These are phyloP conservation scores for Cladorhizidae sp. DNA, from an alignment of 37 sponge, comb jelly and placozoan genomes.

Conservation along the genomic window DNA sequence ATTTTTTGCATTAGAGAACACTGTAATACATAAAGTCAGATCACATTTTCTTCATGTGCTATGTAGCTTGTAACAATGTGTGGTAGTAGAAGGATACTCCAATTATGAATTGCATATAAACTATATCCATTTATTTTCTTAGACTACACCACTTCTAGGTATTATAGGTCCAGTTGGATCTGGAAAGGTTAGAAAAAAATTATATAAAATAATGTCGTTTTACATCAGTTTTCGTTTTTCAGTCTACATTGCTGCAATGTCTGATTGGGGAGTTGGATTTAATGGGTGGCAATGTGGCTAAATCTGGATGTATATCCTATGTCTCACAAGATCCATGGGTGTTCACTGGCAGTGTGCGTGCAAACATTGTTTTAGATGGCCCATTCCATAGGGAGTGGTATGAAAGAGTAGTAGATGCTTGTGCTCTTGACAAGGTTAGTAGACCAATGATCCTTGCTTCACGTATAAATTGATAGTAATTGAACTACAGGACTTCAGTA, in stretches of 20 bases:
- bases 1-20: too few relatives aligned
- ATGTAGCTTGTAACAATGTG: too few relatives aligned
- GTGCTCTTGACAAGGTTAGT: constrained; percentile 64
- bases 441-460: neutral
- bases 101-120: too few relatives aligned
- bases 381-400: constrained; percentile 38
- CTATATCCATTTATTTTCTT: too few relatives aligned
- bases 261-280: constrained; percentile 56
- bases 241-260: constrained; percentile 72
- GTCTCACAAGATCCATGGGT: constrained; percentile 81
- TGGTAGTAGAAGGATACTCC: too few relatives aligned
- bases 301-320: constrained; percentile 56
- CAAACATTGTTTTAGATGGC: constrained; percentile 73
- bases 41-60: too few relatives aligned
- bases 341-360: constrained; percentile 72
- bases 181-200: constrained; percentile 49
- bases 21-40: too few relatives aligned
- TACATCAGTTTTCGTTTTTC: neutral
- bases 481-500: constrained; percentile 57
- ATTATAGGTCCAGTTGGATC: constrained; percentile 76
- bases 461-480: neutral
- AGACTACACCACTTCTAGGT: constrained; percentile 41
- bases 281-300: constrained; percentile 34
- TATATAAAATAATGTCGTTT: neutral
- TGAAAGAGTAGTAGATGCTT: constrained; percentile 50